Base-by-base conservation (phyloP, 1,140 invertebrate species). In the Diorhabda elongata region DNA sequence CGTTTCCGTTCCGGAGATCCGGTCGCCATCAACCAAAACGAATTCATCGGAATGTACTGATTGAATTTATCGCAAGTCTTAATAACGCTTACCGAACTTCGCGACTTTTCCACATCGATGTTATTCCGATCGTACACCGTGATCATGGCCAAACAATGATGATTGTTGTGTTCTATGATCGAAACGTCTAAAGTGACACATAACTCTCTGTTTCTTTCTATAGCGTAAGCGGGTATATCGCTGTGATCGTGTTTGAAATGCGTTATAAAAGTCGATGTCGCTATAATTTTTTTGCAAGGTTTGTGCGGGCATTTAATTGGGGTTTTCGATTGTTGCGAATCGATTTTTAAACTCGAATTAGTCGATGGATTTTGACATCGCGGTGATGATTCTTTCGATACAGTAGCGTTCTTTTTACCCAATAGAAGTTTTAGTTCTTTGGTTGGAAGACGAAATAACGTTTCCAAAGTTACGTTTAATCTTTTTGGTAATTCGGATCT, bases 161-260 rank as follows among this genome's bases (percentile, higher is more conserved):
- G 69, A 58, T 52, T 52, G 47, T 71, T 67, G 60, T 74, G 69
- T 66, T 75, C 75, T 8, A 74, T 66, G 3, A 68, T 26, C 7
- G 64, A 69, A 2, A 76, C 52, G 58, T 78, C 65, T 45, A 69
- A 75, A 8, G 71, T 61, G 41, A 78, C 58, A 11, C 67, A 62
- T 9, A 76, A 43, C 60, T 76, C 75, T 68, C 74, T 77, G 3
- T 73, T 73, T 58, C 73, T 72, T 69, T 75, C 74, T 5, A 73
- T 60, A 2, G 64, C 44, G 59, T 67, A 78, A 42, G 67, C 71
- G 26, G 66, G 68, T 3, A 79, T 72, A 47, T 77, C 73, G 9
- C 72, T 66, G 58, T 80, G 79, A 56, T 80, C 79, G 41, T 74
- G 73, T 63, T 76, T 77, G 65, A 78, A 80, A 65, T 80, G 79